Percentiles rank a stretch among this genome's conserved stretches.
Conservation (phyloP, 2,797 vertebrate species). For the Miichthys miiuy region DNA sequence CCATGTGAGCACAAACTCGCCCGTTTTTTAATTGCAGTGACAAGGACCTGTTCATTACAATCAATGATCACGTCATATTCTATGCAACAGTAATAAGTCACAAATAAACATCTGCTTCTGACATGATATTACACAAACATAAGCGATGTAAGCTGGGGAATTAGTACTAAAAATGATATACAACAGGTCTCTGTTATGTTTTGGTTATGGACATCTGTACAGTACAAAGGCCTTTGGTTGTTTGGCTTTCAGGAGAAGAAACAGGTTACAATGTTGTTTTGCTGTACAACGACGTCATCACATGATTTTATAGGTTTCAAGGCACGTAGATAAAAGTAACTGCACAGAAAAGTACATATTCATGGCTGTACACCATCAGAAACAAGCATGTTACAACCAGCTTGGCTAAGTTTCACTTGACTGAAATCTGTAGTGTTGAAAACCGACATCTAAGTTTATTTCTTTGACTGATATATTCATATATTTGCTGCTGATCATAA, state of each 20-base stretch:
- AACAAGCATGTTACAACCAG: constrained; percentile 35
- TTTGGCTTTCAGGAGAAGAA: constrained; percentile 37
- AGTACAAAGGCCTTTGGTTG: constrained; percentile 70
- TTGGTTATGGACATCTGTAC: constrained; percentile 43
- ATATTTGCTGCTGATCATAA: constrained; percentile 3
- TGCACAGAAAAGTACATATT: constrained; percentile 52
- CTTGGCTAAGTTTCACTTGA: neutral
- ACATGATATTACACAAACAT: constrained; percentile 63
- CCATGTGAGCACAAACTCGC: constrained; percentile 47
- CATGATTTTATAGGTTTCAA: constrained; percentile 52
- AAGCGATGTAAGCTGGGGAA: constrained; percentile 36
- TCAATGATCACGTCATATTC: constrained; percentile 67
- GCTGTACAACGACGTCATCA: constrained; percentile 48
- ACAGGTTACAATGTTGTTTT: constrained; percentile 21
- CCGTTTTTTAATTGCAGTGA: constrained; percentile 72
- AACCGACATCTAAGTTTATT: neutral
- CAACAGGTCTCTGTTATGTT: constrained; percentile 30
- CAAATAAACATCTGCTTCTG: constrained; percentile 66
- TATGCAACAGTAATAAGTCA: constrained; percentile 67
- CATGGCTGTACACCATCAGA: constrained; percentile 41
- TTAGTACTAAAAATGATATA: constrained; percentile 36
- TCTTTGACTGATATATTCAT: neutral
- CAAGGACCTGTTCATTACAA: constrained; percentile 61
- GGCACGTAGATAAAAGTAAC: constrained; percentile 70
- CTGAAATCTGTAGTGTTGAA: constrained; percentile 3